Base-by-base conservation (phyloP, 2,113 vertebrate species). In the Callipepla californica region DNA sequence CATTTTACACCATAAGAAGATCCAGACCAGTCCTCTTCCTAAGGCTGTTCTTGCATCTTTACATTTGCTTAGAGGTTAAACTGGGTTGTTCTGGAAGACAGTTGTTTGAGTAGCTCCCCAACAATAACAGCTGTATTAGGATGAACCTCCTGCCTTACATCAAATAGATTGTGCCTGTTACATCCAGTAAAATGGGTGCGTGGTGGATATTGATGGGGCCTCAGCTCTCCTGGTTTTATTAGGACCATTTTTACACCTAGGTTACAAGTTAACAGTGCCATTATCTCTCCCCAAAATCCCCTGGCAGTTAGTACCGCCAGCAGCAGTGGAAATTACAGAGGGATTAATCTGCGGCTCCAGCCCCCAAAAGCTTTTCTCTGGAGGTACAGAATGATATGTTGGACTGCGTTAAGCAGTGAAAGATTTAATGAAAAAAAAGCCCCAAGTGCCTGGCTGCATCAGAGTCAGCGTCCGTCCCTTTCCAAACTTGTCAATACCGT, bases 281-380 rank as follows among this genome's bases (percentile, higher is more conserved):
- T 97, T 97, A 97, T 97, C 96, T 95, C 95, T 87, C 90, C 91
- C 80, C 81, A 88, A 88, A 97, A 96, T 97, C 96, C 96, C 95
- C 90, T 90, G 93, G 87, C 92, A 93, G 95, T 97, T 96, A 94
- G 94, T 92, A 95, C 95, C 34, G 94, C 96, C 76, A 91, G 83
- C 63, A 96, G 82, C 90, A 92, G 81, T 95, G 93, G 96, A 97
- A 97, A 97, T 97, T 97, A 97, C 90, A 96, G 93, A 69, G 61
- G 87, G 96, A 98, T 98, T 97, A 97, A 97, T 97, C 96, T 97
- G 93, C 93, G 96, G 66, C 89, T 85, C 15, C 78, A 94, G 81
- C 84, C 90, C 87, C 94, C 77, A 91, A 86, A 97, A 92, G 87
- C 85, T 93, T 94, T 92, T 84, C 96, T 96, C 93, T 1, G 2